These are phyloP conservation scores for Promerops cafer DNA, from an alignment of 2,113 vertebrate species.

Conservation along the genomic window DNA sequence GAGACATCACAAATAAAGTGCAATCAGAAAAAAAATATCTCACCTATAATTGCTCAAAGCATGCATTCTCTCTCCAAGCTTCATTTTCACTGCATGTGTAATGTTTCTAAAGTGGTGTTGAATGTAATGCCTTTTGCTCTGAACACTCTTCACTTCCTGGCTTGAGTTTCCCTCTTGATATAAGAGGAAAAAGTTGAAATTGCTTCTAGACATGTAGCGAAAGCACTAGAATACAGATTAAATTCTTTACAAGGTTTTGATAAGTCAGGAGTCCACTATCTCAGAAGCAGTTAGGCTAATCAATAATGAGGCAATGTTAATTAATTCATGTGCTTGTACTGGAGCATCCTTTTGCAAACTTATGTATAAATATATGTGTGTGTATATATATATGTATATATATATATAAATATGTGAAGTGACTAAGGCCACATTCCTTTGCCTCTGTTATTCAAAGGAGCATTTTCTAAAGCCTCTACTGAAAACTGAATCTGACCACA, in stretches of 20 bases:
- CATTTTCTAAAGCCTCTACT: not conserved
- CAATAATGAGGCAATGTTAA: not conserved
- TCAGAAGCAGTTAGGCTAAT: not conserved
- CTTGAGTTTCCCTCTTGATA: not conserved
- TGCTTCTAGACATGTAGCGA: not conserved
- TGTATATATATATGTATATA: fast-evolving
- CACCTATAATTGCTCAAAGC: not conserved
- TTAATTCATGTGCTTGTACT: not conserved
- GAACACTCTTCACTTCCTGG: not conserved
- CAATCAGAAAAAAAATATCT: not conserved
- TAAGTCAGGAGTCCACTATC: not conserved
- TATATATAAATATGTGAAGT: not conserved
- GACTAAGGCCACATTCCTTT: not conserved
- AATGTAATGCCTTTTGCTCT: not conserved
- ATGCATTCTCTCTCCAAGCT: not conserved
- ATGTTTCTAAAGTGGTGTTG: not conserved
- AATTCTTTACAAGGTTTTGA: not conserved
- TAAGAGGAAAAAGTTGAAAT: not conserved
- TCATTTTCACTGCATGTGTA: not conserved
- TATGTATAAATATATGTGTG: no score
- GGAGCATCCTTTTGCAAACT: not conserved
- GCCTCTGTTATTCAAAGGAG: not conserved
- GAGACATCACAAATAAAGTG: not conserved
- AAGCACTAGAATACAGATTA: not conserved
- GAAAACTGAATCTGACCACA: not conserved